Percentiles rank a stretch among this genome's conserved stretches.
Evolutionary conservation across 2,113 vertebrate genomes (phyloP).

Genomic region (Perca flavescens): DNA sequence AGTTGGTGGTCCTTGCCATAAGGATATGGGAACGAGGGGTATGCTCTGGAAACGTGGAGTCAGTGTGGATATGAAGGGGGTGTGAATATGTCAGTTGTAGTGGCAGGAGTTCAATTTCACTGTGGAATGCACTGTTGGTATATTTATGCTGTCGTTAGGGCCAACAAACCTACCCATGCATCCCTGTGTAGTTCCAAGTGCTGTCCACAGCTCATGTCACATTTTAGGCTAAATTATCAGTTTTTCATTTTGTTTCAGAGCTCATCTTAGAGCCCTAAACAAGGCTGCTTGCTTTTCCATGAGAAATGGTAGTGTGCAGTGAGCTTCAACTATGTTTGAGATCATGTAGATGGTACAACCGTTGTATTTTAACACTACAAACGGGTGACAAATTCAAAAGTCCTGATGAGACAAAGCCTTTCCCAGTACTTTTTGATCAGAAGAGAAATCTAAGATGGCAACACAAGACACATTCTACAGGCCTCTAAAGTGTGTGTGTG

Average conservation of each 20-base stretch:
- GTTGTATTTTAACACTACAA: constrained; percentile 2
- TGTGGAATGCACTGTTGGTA: constrained; percentile 66
- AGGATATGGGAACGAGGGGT: constrained; percentile 34
- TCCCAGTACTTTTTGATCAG: background rate
- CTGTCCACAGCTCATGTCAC: constrained; percentile 29
- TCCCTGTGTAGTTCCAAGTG: constrained; percentile 36
- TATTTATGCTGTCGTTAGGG: constrained; percentile 65
- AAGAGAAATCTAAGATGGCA: background rate
- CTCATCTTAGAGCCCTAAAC: background rate
- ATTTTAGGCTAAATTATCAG: constrained; percentile 1
- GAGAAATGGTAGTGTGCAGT: background rate
- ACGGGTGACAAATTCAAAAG: background rate
- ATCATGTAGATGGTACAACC: background rate
- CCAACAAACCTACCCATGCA: constrained; percentile 27
- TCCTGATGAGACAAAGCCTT: background rate
- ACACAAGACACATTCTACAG: background rate
- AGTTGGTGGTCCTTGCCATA: constrained; percentile 63
- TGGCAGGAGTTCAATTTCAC: constrained; percentile 55
- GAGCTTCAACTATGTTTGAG: background rate
- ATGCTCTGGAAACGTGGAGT: constrained; percentile 51
- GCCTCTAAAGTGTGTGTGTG: constrained; percentile 7
- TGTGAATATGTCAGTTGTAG: constrained; percentile 47
- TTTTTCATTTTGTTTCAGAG: background rate
- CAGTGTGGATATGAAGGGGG: constrained; percentile 22
- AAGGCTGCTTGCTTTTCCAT: background rate